A percentile compares a stretch with the other conserved stretches of the same genome.
Conservation (phyloP, 2,888 invertebrate genomes). For the Masnerella sp. region DNA sequence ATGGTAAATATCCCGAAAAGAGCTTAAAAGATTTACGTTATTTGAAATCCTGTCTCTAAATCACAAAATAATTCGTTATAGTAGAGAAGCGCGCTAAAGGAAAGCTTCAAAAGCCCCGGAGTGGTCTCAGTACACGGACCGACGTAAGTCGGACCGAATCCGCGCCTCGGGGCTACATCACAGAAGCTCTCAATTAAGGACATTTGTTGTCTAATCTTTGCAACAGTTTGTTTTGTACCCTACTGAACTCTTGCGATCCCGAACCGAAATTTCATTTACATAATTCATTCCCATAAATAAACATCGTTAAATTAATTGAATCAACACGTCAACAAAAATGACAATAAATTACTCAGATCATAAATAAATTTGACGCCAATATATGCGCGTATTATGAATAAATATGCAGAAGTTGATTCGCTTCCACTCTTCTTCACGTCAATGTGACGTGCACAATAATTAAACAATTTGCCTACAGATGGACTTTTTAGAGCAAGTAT, state of each 20-base stretch:
- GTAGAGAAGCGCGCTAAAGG: conserved; percentile 31
- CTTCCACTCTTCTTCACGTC: conserved; percentile 46
- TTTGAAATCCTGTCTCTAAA: conserved; percentile 58
- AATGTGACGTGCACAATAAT: conserved; percentile 66
- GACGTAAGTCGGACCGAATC: conserved; percentile 45
- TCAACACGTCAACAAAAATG: background rate
- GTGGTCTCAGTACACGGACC: conserved; percentile 52
- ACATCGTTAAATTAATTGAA: conserved; percentile 26
- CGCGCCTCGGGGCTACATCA: conserved; percentile 53
- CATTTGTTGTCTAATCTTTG: conserved; percentile 43
- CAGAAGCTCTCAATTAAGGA: conserved; percentile 46
- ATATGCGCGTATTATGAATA: conserved; percentile 50
- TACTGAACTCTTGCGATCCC: background rate
- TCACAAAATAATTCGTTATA: conserved; percentile 63
- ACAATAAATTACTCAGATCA: conserved; percentile 14
- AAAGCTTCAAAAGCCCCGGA: conserved; percentile 57
- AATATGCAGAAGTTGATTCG: conserved; percentile 42
- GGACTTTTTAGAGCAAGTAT: conserved; percentile 75
- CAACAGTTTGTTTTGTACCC: conserved; percentile 30
- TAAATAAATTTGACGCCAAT: conserved; percentile 40
- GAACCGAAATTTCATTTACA: background rate
- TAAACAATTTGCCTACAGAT: conserved; percentile 78
- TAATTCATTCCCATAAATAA: no score
- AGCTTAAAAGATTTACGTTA: conserved; percentile 50
- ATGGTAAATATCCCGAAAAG: background rate